phyloP scores from a whole-genome alignment of 2,113 vertebrate genomes.

The Pholis gunnellus region DNA sequence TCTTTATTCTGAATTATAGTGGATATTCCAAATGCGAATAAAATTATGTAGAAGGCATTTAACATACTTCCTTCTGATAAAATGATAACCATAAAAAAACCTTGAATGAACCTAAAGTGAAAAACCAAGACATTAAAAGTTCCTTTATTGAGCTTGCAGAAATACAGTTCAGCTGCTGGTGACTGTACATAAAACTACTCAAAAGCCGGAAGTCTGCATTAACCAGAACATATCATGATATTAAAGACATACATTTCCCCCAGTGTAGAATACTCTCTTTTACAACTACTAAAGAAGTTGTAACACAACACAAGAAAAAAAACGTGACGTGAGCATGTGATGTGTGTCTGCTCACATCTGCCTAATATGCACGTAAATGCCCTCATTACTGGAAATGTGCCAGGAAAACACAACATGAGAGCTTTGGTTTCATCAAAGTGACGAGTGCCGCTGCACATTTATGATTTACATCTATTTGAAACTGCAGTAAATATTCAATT shows the following conservation, averaged over 20 bases:
- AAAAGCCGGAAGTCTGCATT: not conserved
- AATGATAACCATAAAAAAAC: not conserved
- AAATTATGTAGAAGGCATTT: not conserved
- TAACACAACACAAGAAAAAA: no score
- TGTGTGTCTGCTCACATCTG: no score
- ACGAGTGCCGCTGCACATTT: not conserved
- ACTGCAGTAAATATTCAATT: not conserved
- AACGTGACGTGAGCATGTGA: no score
- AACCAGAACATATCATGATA: not conserved
- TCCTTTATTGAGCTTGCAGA: not conserved
- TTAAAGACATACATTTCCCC: not conserved
- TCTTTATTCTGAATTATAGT: conserved; percentile 3
- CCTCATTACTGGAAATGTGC: conserved; percentile 13
- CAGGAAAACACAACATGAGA: not conserved
- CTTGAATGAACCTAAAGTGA: not conserved
- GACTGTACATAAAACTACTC: not conserved
- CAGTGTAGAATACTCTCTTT: not conserved
- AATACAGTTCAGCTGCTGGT: not conserved
- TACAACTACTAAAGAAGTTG: not conserved
- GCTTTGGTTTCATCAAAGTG: not conserved
- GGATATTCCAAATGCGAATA: not conserved
- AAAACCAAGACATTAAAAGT: not conserved
- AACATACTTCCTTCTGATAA: not conserved
- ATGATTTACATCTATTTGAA: not conserved
- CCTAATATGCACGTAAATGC: not conserved